Evolutionary conservation across 2,888 invertebrate genomes (phyloP), one percentile per base, ranked within the genome.

Genomic region (Cephus pygmeus): DNA sequence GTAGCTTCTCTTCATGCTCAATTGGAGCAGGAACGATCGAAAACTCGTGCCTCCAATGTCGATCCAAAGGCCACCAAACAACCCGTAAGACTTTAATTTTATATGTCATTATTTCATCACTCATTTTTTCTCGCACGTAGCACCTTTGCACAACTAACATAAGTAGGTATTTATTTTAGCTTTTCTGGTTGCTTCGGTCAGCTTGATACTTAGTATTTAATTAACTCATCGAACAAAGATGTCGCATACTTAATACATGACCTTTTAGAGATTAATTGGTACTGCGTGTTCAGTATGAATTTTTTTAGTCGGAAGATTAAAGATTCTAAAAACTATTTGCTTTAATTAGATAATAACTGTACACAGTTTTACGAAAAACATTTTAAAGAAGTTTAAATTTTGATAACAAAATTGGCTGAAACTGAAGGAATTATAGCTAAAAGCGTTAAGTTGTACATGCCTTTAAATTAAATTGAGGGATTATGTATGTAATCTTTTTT

Each of bases 21-120:
- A 79, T 91, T 97, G 69, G 96, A 97, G 90, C 95, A 95, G 88
- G 96, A 96, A 90, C 93, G 96, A 75, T 96, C 96, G 4, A 95
- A 94, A 91, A 93, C 93, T 75, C 92, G 93, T 80, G 89, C 92
- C 71, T 89, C 93, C 76, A 92, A 91, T 82, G 89, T 93, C 75
- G 95, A 95, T 81, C 88, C 93, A 1, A 93, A 90, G 80, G 83
- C 88, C 56, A 86, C 87, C 15, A 91, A 90, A 82, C 90, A 91
- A 85, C 88, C 83, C 80, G 91, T 91, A 87, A 87, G 84, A 34
- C 12, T 71, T 33, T 56, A 56, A 56, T 56, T 56, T 56, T 56
- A 56, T 56, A 15, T 56, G 23, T 56, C 2, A 56, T 15, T 56
- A 23, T 6, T 23, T 56, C 9, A 56, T 56, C 1, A 15, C 9